These are phyloP conservation scores for Hyposoter dolosus DNA, from an alignment of 2,888 invertebrate genomes.

Conservation along the genomic window DNA sequence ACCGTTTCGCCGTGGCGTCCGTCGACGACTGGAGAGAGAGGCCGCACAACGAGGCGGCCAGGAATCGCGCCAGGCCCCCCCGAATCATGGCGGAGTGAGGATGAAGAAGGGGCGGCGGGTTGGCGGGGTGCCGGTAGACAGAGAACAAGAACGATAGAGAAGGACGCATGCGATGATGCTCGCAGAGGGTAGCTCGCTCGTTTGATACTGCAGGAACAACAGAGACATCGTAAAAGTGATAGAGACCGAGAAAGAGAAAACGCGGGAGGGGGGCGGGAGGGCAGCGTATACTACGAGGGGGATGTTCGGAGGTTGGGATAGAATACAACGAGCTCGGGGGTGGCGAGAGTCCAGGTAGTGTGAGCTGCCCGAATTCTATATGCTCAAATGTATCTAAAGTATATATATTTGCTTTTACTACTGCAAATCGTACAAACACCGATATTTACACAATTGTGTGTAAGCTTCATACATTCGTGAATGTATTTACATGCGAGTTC, in stretches of 20 bases:
- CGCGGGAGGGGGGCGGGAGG: too few species aligned
- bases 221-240: conserved; percentile 7
- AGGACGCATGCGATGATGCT: conserved; percentile 6
- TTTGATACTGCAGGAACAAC: conserved; percentile 27
- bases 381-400: background rate
- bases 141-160: background rate
- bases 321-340: conserved; percentile 24
- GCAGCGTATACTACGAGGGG: conserved; percentile 30
- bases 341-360: conserved; percentile 3
- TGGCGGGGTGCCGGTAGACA: background rate
- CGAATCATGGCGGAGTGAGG: conserved; percentile 52
- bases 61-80: conserved; percentile 62
- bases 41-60: conserved; percentile 55
- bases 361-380: conserved; percentile 1
- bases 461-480: background rate
- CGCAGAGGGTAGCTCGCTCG: conserved; percentile 29
- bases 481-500: background rate
- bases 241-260: conserved; percentile 15
- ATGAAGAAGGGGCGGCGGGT: conserved; percentile 7
- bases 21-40: conserved; percentile 71
- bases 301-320: conserved; percentile 17
- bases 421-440: background rate
- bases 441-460: background rate
- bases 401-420: background rate
- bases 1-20: conserved; percentile 71